Conservation (phyloP, 2,797 vertebrate species). For the Coregonus ussuriensis region DNA sequence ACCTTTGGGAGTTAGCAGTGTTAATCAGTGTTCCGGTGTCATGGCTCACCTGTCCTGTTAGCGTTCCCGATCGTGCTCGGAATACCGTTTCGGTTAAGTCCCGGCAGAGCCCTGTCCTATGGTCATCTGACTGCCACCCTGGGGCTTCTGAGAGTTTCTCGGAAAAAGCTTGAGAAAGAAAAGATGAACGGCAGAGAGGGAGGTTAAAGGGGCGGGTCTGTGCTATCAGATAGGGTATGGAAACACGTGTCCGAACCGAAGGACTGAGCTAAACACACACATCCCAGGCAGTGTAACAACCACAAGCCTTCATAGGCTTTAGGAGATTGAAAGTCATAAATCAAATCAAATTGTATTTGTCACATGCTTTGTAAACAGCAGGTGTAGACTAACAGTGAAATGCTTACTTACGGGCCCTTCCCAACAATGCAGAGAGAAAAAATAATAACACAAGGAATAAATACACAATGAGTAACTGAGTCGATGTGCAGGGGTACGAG, state of each 20-base stretch:
- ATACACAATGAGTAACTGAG: too few species aligned
- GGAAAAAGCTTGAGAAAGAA: constrained; percentile 38
- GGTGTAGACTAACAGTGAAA: too few species aligned
- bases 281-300: neutral
- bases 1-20: constrained; percentile 81
- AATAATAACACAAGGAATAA: too few species aligned
- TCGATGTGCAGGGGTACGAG: too few species aligned
- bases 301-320: neutral
- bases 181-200: constrained; percentile 63
- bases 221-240: constrained; percentile 76
- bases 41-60: constrained; percentile 83
- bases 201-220: constrained; percentile 64
- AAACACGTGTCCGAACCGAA: constrained; percentile 66
- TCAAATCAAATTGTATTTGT: too few species aligned
- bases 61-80: constrained; percentile 80
- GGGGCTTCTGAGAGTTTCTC: constrained; percentile 49
- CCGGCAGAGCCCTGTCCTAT: constrained; percentile 74
- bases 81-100: constrained; percentile 83
- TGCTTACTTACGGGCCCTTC: too few species aligned
- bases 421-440: too few species aligned
- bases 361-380: too few species aligned
- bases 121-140: constrained; percentile 68
- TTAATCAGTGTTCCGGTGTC: constrained; percentile 88
- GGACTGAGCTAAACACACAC: constrained; percentile 27
- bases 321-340: neutral